Conservation (phyloP, 2,113 vertebrate genomes). For the Caracal caracal region DNA sequence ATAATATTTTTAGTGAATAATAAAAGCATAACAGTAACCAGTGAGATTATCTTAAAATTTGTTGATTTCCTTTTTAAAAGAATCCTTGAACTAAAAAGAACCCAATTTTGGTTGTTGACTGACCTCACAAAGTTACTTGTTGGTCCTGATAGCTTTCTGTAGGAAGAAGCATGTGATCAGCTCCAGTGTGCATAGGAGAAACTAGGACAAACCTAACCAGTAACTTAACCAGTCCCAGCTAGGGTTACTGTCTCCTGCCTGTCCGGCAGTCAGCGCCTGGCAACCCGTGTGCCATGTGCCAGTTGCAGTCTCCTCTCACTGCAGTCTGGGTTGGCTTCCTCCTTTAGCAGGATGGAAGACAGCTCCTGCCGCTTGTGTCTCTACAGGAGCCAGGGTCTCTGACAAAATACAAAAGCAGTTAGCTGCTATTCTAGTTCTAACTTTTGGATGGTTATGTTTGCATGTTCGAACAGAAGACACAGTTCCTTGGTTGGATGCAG, state of each 20-base stretch:
- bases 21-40: background rate
- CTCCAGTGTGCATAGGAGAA: background rate
- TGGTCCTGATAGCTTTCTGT: background rate
- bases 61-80: conserved; percentile 40
- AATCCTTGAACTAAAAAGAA: conserved; percentile 31
- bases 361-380: background rate
- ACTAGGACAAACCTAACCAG: background rate
- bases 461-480: background rate
- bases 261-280: background rate
- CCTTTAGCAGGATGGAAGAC: background rate
- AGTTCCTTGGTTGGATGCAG: background rate
- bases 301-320: background rate
- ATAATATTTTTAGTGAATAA: background rate
- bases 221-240: background rate
- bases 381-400: background rate
- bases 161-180: background rate
- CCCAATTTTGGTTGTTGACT: background rate
- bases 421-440: background rate
- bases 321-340: background rate
- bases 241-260: background rate
- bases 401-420: background rate
- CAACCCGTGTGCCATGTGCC: background rate
- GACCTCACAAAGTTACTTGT: background rate
- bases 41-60: background rate
- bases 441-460: background rate